phyloP scores from a whole-genome alignment of 1,140 invertebrate genomes.

The Theocolax elegans region DNA sequence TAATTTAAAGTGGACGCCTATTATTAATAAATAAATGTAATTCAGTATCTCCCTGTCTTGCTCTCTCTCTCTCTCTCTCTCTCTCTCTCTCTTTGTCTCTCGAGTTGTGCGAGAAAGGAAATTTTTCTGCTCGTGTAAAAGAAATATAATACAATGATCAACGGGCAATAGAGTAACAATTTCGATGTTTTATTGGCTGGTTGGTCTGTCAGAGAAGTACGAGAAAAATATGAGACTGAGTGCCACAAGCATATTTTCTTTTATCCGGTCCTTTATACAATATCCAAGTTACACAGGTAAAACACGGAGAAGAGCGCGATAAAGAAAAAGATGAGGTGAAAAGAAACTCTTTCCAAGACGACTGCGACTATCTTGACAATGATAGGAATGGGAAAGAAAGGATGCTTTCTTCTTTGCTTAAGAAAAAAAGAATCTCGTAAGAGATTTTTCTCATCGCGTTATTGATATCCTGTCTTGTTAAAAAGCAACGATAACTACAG shows the following conservation, averaged over 20 bases:
- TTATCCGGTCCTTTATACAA: not conserved
- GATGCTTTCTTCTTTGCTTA: not conserved
- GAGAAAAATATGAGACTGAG: constrained; percentile 1
- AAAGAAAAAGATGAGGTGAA: not conserved
- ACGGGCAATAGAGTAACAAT: not conserved
- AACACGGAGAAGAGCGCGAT: not conserved
- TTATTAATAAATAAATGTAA: no score
- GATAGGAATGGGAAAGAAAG: not conserved
- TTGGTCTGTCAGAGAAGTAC: not conserved
- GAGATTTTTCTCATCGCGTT: not conserved
- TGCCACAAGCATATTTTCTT: not conserved
- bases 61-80: no score
- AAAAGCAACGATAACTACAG: no score
- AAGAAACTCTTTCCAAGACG: not conserved
- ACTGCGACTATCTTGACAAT: no score
- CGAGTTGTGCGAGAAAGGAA: no score
- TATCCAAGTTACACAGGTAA: not conserved
- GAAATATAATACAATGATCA: not conserved
- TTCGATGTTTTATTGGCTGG: constrained; percentile 4
- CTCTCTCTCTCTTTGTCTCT: no score
- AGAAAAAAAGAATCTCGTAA: no score
- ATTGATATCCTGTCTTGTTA: no score
- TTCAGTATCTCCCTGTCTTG: no score
- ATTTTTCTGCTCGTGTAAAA: not conserved
- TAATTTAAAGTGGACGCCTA: no score